Evolutionary conservation across 2,888 invertebrate species (phyloP).

Genomic region (Caenorhabditis sp.): DNA sequence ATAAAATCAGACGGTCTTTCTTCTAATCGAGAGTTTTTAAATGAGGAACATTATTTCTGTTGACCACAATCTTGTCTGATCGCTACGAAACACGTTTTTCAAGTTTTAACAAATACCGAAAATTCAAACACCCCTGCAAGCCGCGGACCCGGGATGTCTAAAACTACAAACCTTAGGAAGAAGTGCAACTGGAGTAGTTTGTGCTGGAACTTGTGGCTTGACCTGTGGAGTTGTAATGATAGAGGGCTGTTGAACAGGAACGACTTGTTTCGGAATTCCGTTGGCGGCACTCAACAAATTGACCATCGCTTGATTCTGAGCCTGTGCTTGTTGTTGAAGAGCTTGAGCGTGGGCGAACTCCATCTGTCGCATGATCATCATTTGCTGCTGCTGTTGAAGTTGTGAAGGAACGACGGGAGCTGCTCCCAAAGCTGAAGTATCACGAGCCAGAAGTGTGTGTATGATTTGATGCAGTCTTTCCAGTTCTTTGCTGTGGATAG

Average conservation of each 20-base stretch:
- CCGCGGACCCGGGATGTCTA: no score
- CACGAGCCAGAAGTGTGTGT: conserved; percentile 49
- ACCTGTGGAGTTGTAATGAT: conserved; percentile 15
- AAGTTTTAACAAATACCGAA: no score
- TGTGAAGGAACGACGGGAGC: conserved; percentile 30
- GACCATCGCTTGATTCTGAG: conserved; percentile 30
- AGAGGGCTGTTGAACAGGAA: conserved; percentile 23
- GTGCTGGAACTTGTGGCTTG: conserved; percentile 15
- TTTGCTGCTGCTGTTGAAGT: conserved; percentile 49
- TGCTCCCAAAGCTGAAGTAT: conserved; percentile 12
- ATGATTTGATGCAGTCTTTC: conserved; percentile 69
- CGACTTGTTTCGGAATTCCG: conserved; percentile 15
- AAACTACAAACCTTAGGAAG: conserved; percentile 15
- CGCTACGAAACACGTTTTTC: no score
- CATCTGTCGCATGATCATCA: conserved; percentile 40
- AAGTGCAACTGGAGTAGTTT: neutral
- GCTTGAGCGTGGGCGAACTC: conserved; percentile 42
- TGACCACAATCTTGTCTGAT: no score
- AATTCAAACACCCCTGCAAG: no score
- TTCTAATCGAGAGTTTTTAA: no score
- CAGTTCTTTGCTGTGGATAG: conserved; percentile 64
- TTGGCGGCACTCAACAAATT: conserved; percentile 17
- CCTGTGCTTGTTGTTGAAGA: conserved; percentile 21
- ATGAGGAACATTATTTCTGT: no score
- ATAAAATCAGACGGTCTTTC: no score